phyloP scores from a whole-genome alignment of 2,113 vertebrate species.

The Phoxinus phoxinus region DNA sequence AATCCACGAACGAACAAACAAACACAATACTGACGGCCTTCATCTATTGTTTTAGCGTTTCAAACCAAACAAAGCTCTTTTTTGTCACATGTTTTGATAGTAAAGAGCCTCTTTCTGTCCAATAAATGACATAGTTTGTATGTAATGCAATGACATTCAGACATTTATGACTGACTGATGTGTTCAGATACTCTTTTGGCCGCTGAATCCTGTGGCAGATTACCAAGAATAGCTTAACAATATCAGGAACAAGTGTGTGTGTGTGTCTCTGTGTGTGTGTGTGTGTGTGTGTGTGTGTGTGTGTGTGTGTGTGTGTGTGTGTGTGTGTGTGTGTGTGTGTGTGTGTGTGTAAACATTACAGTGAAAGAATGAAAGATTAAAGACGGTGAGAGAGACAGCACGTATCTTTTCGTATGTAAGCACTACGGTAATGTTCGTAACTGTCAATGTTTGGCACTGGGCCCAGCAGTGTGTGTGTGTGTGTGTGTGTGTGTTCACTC shows the following conservation, averaged over 20 bases:
- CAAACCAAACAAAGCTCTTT: not conserved
- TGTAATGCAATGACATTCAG: not conserved
- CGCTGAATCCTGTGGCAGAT: not conserved
- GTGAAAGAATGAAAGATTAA: not conserved
- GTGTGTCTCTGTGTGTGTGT: not conserved
- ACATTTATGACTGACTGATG: not conserved
- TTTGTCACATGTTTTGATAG: not conserved
- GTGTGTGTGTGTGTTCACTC: not conserved
- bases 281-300: not conserved
- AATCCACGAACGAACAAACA: not conserved
- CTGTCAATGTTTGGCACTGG: conserved; percentile 35
- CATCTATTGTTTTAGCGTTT: not conserved
- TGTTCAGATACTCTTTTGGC: not conserved
- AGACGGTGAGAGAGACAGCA: not conserved
- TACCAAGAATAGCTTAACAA: conserved; percentile 1
- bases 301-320: not conserved
- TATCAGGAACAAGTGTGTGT: not conserved
- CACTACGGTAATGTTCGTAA: conserved; percentile 38
- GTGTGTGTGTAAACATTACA: not conserved
- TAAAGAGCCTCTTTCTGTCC: not conserved
- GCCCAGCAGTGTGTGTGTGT: not conserved
- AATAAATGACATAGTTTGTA: not conserved
- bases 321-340: not conserved
- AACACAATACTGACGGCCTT: not conserved
- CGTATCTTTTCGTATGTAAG: conserved; percentile 3